Evolutionary conservation across 2,888 invertebrate species (phyloP).

Genomic region (Dione juno): DNA sequence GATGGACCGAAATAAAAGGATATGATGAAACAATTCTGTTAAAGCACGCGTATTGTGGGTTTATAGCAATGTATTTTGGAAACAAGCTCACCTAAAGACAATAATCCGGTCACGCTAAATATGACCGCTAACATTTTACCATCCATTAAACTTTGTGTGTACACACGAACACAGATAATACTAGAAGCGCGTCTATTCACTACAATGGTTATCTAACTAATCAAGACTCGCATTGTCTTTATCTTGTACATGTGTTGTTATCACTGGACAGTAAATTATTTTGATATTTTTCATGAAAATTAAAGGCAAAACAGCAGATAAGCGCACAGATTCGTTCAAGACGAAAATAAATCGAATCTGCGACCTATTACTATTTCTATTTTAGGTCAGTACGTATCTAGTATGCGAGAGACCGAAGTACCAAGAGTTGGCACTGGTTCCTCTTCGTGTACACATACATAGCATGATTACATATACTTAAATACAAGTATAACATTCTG

Average conservation of each 20-base stretch:
- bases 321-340: constrained; percentile 45
- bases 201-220: constrained; percentile 68
- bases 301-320: constrained; percentile 46
- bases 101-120: constrained; percentile 56
- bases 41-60: constrained; percentile 33
- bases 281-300: constrained; percentile 61
- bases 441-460: not conserved
- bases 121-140: constrained; percentile 60
- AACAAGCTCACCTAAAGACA: constrained; percentile 65
- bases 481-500: not conserved
- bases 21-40: constrained; percentile 58
- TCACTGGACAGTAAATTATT: constrained; percentile 71
- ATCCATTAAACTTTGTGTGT: constrained; percentile 39
- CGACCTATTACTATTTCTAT: constrained; percentile 30
- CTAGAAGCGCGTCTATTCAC: constrained; percentile 53
- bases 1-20: constrained; percentile 59
- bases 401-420: constrained; percentile 22
- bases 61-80: not conserved
- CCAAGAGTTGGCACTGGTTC: constrained; percentile 11
- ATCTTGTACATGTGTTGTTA: constrained; percentile 65
- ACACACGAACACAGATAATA: constrained; percentile 50
- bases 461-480: not conserved
- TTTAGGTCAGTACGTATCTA: constrained; percentile 39
- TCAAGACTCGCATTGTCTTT: constrained; percentile 61
- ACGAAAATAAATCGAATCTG: constrained; percentile 57